phyloP scores from a whole-genome alignment of 2,797 vertebrate species.

The Aulostomus chinensis region DNA sequence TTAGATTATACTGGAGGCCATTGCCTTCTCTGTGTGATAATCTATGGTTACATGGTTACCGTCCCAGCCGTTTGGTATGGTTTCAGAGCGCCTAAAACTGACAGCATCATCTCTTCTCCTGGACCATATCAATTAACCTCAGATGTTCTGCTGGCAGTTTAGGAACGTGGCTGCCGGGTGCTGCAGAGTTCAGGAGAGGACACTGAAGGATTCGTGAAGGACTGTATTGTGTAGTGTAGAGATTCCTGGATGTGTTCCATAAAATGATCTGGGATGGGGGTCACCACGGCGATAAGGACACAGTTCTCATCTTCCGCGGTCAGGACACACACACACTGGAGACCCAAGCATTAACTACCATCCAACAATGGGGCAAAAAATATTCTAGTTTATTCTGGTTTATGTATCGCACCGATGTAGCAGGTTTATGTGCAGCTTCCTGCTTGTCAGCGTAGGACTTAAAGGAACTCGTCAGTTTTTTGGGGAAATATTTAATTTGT shows the following conservation, averaged over 20 bases:
- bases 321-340: conserved; percentile 24
- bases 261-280: conserved; percentile 6
- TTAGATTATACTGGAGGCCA: background rate
- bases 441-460: too few relatives aligned
- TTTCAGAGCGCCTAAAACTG: conserved; percentile 19
- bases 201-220: conserved; percentile 46
- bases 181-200: conserved; percentile 23
- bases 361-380: too few relatives aligned
- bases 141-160: background rate
- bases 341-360: background rate
- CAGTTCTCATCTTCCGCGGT: conserved; percentile 24
- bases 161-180: conserved; percentile 16
- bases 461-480: too few relatives aligned
- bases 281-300: conserved; percentile 30
- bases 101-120: conserved; percentile 15
- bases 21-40: background rate
- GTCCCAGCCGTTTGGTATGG: conserved; percentile 2
- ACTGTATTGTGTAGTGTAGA: conserved; percentile 23
- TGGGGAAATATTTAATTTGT: too few relatives aligned
- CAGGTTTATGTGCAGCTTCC: too few relatives aligned
- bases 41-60: conserved; percentile 4
- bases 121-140: conserved; percentile 28
- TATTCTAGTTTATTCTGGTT: too few relatives aligned
- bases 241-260: conserved; percentile 49
- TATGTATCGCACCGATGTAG: too few relatives aligned